Conservation (phyloP, 2,113 vertebrate genomes). For the Corydoras sp. region DNA sequence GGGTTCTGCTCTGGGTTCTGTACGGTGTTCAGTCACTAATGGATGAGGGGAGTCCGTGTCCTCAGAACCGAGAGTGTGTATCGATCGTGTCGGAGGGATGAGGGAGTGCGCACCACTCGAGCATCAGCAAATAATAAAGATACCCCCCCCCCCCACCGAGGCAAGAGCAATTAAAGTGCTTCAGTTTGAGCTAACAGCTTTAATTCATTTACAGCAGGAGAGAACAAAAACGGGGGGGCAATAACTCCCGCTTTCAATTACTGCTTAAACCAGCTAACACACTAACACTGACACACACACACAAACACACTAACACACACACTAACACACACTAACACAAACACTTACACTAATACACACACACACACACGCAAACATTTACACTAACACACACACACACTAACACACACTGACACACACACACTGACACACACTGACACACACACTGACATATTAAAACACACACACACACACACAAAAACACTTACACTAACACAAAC, state of each 20-base stretch:
- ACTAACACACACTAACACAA: too few relatives aligned
- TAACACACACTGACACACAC: too few relatives aligned
- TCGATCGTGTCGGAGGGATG: slow-evolving; percentile 40
- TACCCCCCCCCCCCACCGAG: slow-evolving; percentile 33
- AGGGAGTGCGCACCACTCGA: slow-evolving; percentile 19
- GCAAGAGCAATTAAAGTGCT: slow-evolving; percentile 42
- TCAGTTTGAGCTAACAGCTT: slow-evolving; percentile 38
- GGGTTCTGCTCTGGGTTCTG: not conserved
- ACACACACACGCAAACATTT: too few relatives aligned
- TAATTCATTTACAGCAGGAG: slow-evolving; percentile 45
- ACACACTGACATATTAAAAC: too few relatives aligned
- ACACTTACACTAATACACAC: too few relatives aligned
- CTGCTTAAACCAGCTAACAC: slow-evolving; percentile 12
- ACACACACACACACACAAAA: too few relatives aligned
- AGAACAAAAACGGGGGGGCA: slow-evolving; percentile 25
- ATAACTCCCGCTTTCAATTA: slow-evolving; percentile 37
- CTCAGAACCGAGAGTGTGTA: slow-evolving; percentile 25
- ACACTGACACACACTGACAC: too few relatives aligned
- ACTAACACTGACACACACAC: not conserved
- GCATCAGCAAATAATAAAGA: slow-evolving; percentile 41
- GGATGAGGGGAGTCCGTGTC: not conserved
- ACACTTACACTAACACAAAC: too few relatives aligned
- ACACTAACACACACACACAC: too few relatives aligned
- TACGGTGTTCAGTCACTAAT: slow-evolving; percentile 5
- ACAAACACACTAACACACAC: slow-evolving; percentile 1